Base-by-base conservation (phyloP, 2,888 invertebrate species). In the Lochmaea capreae region DNA sequence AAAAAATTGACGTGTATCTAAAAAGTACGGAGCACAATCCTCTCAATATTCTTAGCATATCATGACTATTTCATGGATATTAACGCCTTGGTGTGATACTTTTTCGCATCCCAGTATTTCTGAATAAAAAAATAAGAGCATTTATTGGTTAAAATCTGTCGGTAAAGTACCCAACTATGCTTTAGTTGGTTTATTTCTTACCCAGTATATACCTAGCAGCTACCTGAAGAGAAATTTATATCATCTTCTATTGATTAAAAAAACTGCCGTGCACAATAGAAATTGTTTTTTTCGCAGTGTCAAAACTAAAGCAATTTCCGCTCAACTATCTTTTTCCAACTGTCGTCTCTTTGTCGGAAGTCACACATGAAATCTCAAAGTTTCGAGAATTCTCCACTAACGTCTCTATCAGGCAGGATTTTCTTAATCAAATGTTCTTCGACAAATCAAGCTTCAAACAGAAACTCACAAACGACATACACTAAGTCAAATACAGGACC, bases 401-500 rank as follows among this genome's bases (percentile, higher is more conserved):
- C 79, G 79, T 79, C 80, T 81, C 82, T 82, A 81, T 81, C 81
- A 80, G 79, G 77, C 79, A 78, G 80, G 82, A 82, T 83, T 83
- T 83, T 83, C 82, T 83, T 83, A 84, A 84, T 84, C 84, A 84
- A 84, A 83, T 83, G 79, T 82, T 82, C 81, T 81, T 77, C 78
- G 75, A 81, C 80, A 81, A 82, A 83, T 83, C 83, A 82, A 81
- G 78, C 80, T 63, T 63, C 62, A n/a, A 63, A 26, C 16, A 18
- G 59, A 59, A 59, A 59, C 26, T 26, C n/a, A 5, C 16, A 39
- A 18, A 63, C 62, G 62, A 63, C 62, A 18, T 43, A 43, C 16
- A 63, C 42, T 46, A 63, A 63, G 16, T 63, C 62, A 18, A 42
- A 16, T 16, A 54, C 54, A 54, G 54, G 54, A 18, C 54, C 54